A percentile compares a stretch with the other conserved stretches of the same genome.
Evolutionary conservation across 2,888 invertebrate genomes (phyloP).

Genomic region (Watsonalla cultraria): DNA sequence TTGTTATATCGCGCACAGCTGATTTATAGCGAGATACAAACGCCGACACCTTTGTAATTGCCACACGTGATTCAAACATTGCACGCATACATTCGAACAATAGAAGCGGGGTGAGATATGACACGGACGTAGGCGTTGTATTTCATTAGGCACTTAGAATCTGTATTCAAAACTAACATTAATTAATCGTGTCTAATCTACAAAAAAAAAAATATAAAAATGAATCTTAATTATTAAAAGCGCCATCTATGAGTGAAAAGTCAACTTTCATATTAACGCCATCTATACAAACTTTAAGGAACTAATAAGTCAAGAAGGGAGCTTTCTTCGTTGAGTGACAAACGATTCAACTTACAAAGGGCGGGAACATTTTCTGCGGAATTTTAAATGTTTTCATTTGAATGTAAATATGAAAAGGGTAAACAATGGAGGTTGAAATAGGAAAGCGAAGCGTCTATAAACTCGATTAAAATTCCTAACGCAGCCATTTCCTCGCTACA

Average conservation of each 20-base stretch:
- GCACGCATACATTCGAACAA: constrained; percentile 53
- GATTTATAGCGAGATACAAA: constrained; percentile 73
- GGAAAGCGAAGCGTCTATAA: constrained; percentile 37
- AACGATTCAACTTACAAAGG: no score
- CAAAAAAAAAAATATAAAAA: constrained; percentile 10
- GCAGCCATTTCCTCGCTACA: constrained; percentile 41
- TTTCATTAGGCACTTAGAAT: constrained; percentile 25
- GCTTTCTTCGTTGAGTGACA: neutral
- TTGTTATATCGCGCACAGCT: constrained; percentile 77
- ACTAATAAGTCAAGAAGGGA: constrained; percentile 21
- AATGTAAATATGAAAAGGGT: constrained; percentile 13
- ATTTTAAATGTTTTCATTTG: constrained; percentile 2
- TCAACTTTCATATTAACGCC: constrained; percentile 28
- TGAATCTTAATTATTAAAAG: constrained; percentile 8
- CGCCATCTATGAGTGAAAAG: constrained; percentile 11
- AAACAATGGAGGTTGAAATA: constrained; percentile 22
- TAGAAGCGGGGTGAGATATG: constrained; percentile 33
- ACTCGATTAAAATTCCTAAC: constrained; percentile 43
- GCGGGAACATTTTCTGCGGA: no score
- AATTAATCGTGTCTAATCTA: constrained; percentile 8
- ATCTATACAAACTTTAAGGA: constrained; percentile 36
- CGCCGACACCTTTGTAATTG: constrained; percentile 76
- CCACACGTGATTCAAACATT: constrained; percentile 60
- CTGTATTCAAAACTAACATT: neutral
- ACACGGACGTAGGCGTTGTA: constrained; percentile 29